Evolutionary conservation across 1,140 invertebrate genomes (phyloP).

Genomic region (Cecropterus lyciades): DNA sequence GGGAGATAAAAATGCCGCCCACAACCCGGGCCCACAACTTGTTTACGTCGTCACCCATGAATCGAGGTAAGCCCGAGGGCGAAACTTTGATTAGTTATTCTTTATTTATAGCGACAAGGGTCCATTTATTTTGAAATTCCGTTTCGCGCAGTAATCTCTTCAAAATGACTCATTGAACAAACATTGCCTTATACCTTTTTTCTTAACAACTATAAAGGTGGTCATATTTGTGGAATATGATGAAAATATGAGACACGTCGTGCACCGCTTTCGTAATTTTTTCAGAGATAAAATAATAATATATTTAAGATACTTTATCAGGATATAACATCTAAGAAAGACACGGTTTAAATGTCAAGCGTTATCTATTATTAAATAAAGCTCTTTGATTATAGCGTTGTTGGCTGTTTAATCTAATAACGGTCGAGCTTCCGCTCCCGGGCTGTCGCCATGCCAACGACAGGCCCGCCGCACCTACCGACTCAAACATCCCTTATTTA

Average conservation of each 20-base stretch:
- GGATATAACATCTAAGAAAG: conserved; percentile 37
- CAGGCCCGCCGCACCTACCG: conserved; percentile 42
- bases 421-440: conserved; percentile 50
- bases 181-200: conserved; percentile 3
- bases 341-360: conserved; percentile 38
- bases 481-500: conserved; percentile 54
- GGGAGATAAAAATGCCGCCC: conserved; percentile 36
- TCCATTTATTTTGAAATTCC: conserved; percentile 43
- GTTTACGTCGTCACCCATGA: conserved; percentile 67
- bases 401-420: conserved; percentile 47
- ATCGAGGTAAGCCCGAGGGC: conserved; percentile 54
- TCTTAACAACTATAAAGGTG: too few relatives aligned
- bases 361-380: conserved; percentile 50
- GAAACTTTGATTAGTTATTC: conserved; percentile 70
- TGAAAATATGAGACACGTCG: conserved; percentile 34
- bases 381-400: conserved; percentile 45
- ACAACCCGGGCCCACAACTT: conserved; percentile 46
- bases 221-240: background rate
- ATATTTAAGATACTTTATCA: conserved; percentile 42
- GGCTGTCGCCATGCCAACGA: conserved; percentile 63
- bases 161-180: conserved; percentile 16
- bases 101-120: conserved; percentile 54
- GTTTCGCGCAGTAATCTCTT: conserved; percentile 25
- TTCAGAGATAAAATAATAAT: conserved; percentile 36
- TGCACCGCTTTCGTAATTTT: conserved; percentile 33